phyloP scores from a whole-genome alignment of 2,888 invertebrate genomes.

The Harpagoxenus sublaevis region DNA sequence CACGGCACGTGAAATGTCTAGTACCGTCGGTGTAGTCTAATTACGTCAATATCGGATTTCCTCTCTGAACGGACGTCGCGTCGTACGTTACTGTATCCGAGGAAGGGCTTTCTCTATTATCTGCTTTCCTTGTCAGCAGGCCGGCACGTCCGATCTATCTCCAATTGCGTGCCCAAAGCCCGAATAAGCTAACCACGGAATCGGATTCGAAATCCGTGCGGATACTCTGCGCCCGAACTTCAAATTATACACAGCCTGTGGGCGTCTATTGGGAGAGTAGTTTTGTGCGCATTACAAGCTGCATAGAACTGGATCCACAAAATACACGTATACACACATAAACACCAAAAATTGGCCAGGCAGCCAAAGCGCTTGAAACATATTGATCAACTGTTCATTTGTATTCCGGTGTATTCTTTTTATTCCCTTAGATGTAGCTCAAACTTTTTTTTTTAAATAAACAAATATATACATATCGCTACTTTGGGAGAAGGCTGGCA shows the following conservation, averaged over 20 bases:
- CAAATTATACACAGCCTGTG: slow-evolving; percentile 67
- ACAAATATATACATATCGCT: too few relatives aligned
- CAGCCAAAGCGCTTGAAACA: neutral
- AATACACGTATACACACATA: neutral
- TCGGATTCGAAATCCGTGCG: slow-evolving; percentile 63
- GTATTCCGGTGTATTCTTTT: neutral
- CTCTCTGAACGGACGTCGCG: slow-evolving; percentile 64
- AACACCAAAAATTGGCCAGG: neutral
- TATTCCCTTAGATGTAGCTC: neutral
- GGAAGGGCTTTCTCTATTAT: slow-evolving; percentile 70
- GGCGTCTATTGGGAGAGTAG: slow-evolving; percentile 14
- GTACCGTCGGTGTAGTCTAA: slow-evolving; percentile 68
- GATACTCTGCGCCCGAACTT: slow-evolving; percentile 40
- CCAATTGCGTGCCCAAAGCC: slow-evolving; percentile 71
- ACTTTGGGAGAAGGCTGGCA: too few relatives aligned
- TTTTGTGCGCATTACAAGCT: neutral
- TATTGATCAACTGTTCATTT: neutral
- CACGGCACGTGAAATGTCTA: slow-evolving; percentile 67
- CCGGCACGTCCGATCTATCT: slow-evolving; percentile 70
- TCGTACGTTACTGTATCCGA: slow-evolving; percentile 62
- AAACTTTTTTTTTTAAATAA: neutral
- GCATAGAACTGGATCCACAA: neutral
- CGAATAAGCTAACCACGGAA: slow-evolving; percentile 73
- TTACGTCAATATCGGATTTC: slow-evolving; percentile 75
- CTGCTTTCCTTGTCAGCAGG: slow-evolving; percentile 74